Evolutionary conservation across 1,140 invertebrate genomes (phyloP).

Genomic region (Philotrypesis tridentata): DNA sequence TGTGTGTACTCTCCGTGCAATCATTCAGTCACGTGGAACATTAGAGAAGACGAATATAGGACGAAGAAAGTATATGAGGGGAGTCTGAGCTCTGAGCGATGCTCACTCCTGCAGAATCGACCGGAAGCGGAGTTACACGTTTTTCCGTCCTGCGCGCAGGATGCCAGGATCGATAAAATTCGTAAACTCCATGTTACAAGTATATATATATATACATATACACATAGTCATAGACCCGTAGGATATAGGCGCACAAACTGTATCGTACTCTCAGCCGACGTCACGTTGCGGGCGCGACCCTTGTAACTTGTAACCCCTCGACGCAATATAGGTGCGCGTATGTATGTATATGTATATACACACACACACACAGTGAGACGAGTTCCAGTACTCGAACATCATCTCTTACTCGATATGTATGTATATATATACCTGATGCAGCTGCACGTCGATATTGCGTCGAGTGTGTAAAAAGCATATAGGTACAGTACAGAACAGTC

Average conservation of each 20-base stretch:
- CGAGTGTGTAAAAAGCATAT: no score
- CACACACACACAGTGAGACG: neutral
- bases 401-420: neutral
- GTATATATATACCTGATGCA: neutral
- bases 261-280: neutral
- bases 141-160: neutral
- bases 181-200: neutral
- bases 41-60: no score
- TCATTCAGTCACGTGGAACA: no score
- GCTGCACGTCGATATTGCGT: no score
- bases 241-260: neutral
- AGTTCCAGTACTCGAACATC: no score
- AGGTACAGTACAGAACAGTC: no score
- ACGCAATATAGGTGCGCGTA: no score
- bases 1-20: no score
- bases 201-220: neutral
- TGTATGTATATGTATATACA: neutral
- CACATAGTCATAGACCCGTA: no score
- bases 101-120: neutral
- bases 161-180: slow-evolving; percentile 39
- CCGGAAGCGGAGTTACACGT: neutral
- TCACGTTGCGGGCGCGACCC: slow-evolving; percentile 10
- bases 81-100: neutral
- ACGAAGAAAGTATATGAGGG: neutral
- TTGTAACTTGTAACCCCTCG: neutral